Evolutionary conservation across 2,888 invertebrate genomes (phyloP).

Genomic region (Penaeus monodon): DNA sequence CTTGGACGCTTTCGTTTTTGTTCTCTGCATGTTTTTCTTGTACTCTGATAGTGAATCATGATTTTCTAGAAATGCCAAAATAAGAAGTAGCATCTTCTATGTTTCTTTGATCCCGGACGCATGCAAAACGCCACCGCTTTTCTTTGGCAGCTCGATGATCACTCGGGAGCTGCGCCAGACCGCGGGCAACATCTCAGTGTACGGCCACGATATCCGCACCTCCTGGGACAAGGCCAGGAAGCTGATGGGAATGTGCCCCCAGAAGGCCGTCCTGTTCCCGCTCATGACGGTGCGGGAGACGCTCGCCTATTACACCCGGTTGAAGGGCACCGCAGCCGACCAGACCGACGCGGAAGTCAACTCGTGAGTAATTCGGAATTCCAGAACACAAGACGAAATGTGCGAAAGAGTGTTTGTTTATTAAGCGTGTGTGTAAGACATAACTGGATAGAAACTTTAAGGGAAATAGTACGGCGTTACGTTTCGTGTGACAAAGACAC

Average conservation of each 20-base stretch:
- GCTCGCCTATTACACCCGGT: slow-evolving; percentile 47
- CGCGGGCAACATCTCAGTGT: slow-evolving; percentile 43
- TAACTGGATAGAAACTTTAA: too few species aligned
- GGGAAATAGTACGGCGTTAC: too few species aligned
- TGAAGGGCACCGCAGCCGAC: slow-evolving; percentile 38
- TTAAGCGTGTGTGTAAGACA: too few species aligned
- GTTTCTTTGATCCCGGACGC: too few species aligned
- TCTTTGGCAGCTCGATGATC: slow-evolving; percentile 44
- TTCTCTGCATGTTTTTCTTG: too few species aligned
- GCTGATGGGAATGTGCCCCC: slow-evolving; percentile 59
- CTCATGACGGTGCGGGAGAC: slow-evolving; percentile 53
- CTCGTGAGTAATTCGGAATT: not conserved
- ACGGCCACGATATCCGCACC: slow-evolving; percentile 34
- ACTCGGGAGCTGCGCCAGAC: slow-evolving; percentile 46
- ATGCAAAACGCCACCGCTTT: too few species aligned
- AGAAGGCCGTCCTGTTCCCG: slow-evolving; percentile 52
- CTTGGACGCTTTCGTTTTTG: not conserved
- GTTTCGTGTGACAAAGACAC: too few species aligned
- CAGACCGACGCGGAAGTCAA: slow-evolving; percentile 15
- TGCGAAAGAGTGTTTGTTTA: too few species aligned
- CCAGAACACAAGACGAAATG: too few species aligned
- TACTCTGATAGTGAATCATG: too few species aligned
- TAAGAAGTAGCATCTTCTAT: too few species aligned
- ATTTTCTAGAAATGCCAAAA: too few species aligned
- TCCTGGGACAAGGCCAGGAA: slow-evolving; percentile 38